Conservation (phyloP, 2,888 invertebrate species). For the Campoplex capitator region DNA sequence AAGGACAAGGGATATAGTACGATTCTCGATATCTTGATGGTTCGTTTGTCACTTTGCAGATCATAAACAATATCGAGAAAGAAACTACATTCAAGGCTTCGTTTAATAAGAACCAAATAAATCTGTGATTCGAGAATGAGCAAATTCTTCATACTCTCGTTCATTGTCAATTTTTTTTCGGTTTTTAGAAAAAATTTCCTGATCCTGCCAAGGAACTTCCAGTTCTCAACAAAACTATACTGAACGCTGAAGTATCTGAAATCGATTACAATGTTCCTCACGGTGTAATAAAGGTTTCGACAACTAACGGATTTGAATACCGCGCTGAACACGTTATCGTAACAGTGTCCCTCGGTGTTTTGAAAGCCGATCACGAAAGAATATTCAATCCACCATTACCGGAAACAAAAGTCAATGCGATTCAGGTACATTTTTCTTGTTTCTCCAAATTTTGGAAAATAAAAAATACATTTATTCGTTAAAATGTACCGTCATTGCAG, state of each 20-base stretch:
- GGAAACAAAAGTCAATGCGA: conserved; percentile 82
- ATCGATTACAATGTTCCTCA: conserved; percentile 74
- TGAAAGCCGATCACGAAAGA: conserved; percentile 86
- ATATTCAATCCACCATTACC: conserved; percentile 87
- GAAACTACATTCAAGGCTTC: not conserved
- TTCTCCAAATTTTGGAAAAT: not conserved
- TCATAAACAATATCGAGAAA: not conserved
- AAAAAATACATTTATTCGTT: not conserved
- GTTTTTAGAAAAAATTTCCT: conserved; percentile 78
- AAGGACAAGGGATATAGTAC: conserved; percentile 76
- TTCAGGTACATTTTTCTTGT: conserved; percentile 10
- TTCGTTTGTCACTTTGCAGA: conserved; percentile 53
- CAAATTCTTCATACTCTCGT: too few relatives aligned
- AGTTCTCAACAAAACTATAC: conserved; percentile 76
- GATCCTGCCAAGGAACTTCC: conserved; percentile 77
- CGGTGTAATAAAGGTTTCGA: conserved; percentile 60
- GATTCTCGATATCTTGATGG: conserved; percentile 80
- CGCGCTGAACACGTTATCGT: conserved; percentile 88
- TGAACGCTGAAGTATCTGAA: conserved; percentile 76
- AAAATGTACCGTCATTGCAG: conserved; percentile 75
- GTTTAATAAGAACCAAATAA: too few relatives aligned
- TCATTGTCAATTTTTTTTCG: not conserved
- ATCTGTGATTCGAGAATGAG: too few relatives aligned
- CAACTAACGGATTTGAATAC: conserved; percentile 85
- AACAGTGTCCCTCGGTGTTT: conserved; percentile 89